Evolutionary conservation across 2,113 vertebrate species (phyloP), one percentile per base, ranked within the genome.

Genomic region (Otolemur garnettii): DNA sequence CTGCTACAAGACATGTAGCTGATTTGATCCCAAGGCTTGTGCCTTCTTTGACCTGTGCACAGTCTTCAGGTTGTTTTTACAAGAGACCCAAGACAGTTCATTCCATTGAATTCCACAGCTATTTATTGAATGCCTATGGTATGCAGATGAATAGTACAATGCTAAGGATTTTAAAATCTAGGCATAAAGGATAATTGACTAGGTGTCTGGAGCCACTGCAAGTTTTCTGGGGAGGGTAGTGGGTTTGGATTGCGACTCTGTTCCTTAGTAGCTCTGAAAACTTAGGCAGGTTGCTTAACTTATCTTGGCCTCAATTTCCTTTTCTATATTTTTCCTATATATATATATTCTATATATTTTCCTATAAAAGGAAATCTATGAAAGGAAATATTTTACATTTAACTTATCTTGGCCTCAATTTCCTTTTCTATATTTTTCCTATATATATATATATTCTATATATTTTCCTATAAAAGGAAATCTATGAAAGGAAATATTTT

Each of bases 21-120:
- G 2, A 2, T 86, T n/a, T 35, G 3, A 59, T 50, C 74, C 60
- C 18, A 33, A 74, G 1, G 55, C 71, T 85, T 66, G 15, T 24
- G 30, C 30, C 30, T 68, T 81, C 85, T 87, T 50, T 78, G 88
- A 86, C 86, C 92, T 55, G 18, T 7, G 72, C 14, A 42, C 45
- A 35, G 35, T 33, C 74, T 74, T 93, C 28, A 7, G 75, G 55
- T 69, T 71, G 38, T 71, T 94, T 96, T 93, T 71, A 78, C 21
- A 75, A 77, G 77, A 86, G 19, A 6, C 57, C 53, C 4, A 75
- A 79, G 83, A 87, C 78, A 94, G 84, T 71, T 19, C 66, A 71
- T 93, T 95, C 42, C 75, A 11, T 75, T 78, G 86, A 95, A 55
- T 38, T 55, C 57, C 59, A 8, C 53, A 77, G 35, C 53, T 80